Conservation (phyloP, 2,113 vertebrate species). For the Sterna hirundo region DNA sequence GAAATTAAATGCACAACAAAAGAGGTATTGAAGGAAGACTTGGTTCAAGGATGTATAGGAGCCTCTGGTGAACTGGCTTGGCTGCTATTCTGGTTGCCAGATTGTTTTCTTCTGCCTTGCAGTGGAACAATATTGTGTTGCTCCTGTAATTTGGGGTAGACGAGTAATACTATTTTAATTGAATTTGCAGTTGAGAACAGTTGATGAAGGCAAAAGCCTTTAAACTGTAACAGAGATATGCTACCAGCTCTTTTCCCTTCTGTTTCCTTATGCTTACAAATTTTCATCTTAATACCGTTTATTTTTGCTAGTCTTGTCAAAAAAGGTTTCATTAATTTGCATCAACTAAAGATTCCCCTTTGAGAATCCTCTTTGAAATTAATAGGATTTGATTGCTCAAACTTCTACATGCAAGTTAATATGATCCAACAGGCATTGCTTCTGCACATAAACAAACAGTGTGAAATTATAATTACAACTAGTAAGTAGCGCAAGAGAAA, state of each 20-base stretch:
- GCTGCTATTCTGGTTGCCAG: background rate
- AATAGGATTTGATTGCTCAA: slow-evolving; percentile 38
- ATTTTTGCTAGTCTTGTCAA: slow-evolving; percentile 31
- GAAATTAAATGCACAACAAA: background rate
- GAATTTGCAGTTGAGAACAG: background rate
- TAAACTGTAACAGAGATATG: background rate
- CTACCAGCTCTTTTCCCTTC: background rate
- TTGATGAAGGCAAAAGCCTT: background rate
- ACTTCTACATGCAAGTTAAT: slow-evolving; percentile 37
- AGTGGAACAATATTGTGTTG: background rate
- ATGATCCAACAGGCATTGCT: slow-evolving; percentile 34
- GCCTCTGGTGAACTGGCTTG: background rate
- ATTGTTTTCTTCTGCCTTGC: background rate
- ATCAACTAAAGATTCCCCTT: background rate
- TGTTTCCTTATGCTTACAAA: background rate
- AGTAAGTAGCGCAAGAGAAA: slow-evolving; percentile 39
- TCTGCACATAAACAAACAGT: slow-evolving; percentile 41
- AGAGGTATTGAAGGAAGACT: background rate
- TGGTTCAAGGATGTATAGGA: background rate
- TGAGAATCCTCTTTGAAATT: slow-evolving; percentile 56
- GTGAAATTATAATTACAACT: slow-evolving; percentile 60
- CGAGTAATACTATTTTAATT: background rate
- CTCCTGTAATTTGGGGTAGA: background rate
- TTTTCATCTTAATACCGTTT: background rate
- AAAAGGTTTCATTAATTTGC: slow-evolving; percentile 42